phyloP scores from a whole-genome alignment of 2,113 vertebrate species.

The Phocoena sinus region DNA sequence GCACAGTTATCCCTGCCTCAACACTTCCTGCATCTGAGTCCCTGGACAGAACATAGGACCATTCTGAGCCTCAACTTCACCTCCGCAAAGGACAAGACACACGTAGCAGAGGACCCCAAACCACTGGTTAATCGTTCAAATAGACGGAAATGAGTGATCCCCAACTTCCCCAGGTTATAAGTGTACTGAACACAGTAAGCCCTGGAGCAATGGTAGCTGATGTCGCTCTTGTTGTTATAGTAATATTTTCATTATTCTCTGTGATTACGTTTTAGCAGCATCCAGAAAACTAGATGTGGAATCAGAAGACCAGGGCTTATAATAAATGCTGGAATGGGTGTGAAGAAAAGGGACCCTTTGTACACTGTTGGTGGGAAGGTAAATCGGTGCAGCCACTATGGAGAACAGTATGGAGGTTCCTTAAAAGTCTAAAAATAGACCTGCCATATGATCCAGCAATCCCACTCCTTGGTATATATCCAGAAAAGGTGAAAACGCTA shows the following conservation, averaged over 20 bases:
- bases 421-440: too few species aligned
- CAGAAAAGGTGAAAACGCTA: too few species aligned
- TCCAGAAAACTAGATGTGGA: not conserved
- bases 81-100: not conserved
- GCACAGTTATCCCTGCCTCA: rapidly evolving
- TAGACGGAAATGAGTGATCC: not conserved
- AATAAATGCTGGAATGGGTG: too few species aligned
- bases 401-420: too few species aligned
- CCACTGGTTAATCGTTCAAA: rapidly evolving
- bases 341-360: too few species aligned
- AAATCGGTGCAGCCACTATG: too few species aligned
- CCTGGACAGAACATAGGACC: rapidly evolving
- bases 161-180: not conserved
- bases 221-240: rapidly evolving
- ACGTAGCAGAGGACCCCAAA: rapidly evolving
- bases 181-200: rapidly evolving
- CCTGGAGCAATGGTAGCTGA: not conserved
- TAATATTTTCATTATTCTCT: too few species aligned
- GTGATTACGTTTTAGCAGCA: rapidly evolving
- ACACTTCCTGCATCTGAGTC: not conserved
- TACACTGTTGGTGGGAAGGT: too few species aligned
- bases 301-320: not conserved
- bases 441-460: too few species aligned
- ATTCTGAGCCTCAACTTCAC: not conserved
- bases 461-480: too few species aligned